Conservation (phyloP, 2,797 vertebrate species). For the Austrolebias charrua region DNA sequence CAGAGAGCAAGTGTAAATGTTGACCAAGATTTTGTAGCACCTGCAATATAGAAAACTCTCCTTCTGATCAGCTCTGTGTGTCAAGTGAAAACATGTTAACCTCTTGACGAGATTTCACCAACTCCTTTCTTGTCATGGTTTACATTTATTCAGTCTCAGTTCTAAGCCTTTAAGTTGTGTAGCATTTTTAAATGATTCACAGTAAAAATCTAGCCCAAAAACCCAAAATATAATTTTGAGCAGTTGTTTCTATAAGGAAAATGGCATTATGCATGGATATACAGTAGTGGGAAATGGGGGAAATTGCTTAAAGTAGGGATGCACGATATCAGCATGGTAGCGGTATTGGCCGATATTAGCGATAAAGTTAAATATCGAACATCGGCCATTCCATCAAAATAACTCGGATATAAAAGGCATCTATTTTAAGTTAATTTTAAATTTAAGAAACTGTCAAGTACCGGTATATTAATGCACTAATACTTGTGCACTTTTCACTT, state of each 20-base stretch:
- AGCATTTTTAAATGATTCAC: not conserved
- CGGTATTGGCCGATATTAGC: no score
- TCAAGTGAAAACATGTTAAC: not conserved
- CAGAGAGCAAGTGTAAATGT: not conserved
- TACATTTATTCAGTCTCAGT: not conserved
- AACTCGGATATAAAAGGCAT: no score
- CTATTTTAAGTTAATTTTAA: no score
- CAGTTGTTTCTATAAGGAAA: no score
- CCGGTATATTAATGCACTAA: no score
- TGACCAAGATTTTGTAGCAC: constrained; percentile 4
- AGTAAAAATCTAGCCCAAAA: not conserved
- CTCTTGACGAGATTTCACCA: not conserved
- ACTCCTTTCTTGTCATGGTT: not conserved
- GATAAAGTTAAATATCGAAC: no score
- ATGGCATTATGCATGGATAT: no score
- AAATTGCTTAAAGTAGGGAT: constrained; percentile 3
- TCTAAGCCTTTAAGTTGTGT: not conserved
- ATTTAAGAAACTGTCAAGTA: no score
- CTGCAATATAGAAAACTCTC: not conserved
- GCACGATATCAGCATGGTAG: no score
- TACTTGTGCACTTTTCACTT: no score
- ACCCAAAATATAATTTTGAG: not conserved
- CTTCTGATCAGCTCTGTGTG: constrained; percentile 5
- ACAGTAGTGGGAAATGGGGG: not conserved
- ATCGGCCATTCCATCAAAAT: no score